These are phyloP conservation scores for Asteroscopus sphinx DNA, from an alignment of 2,888 invertebrate species.

Conservation along the genomic window DNA sequence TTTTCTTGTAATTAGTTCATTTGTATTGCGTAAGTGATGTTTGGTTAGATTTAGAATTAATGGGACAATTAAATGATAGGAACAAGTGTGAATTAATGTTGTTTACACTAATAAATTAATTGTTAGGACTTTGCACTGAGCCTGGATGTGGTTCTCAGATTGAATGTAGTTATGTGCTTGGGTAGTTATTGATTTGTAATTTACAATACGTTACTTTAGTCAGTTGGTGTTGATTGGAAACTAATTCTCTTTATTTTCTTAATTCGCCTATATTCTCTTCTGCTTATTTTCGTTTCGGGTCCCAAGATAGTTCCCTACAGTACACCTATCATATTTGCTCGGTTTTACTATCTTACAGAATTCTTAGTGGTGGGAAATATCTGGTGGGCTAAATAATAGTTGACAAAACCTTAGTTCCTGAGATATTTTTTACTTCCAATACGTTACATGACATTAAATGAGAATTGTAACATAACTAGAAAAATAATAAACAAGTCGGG, in stretches of 20 bases:
- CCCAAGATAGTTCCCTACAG: not conserved
- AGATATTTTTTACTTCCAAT: slow-evolving; percentile 19
- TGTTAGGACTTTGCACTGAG: slow-evolving; percentile 34
- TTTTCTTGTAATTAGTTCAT: slow-evolving; percentile 73
- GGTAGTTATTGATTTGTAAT: too few relatives aligned
- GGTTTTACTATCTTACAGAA: not conserved
- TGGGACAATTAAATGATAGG: slow-evolving; percentile 37
- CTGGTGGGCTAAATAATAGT: too few relatives aligned
- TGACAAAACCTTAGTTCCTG: too few relatives aligned
- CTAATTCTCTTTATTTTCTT: not conserved
- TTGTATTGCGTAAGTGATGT: slow-evolving; percentile 57
- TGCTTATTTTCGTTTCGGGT: not conserved
- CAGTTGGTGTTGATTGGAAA: too few relatives aligned
- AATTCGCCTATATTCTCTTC: not conserved
- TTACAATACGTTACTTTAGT: too few relatives aligned
- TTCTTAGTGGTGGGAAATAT: too few relatives aligned
- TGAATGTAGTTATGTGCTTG: too few relatives aligned
- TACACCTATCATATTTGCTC: not conserved
- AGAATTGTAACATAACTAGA: slow-evolving; percentile 17
- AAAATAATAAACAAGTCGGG: slow-evolving; percentile 6
- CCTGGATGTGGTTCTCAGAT: not conserved
- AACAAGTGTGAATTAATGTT: slow-evolving; percentile 38
- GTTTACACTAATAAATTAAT: slow-evolving; percentile 38
- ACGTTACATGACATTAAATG: slow-evolving; percentile 34
- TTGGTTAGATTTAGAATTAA: slow-evolving; percentile 54